These are phyloP conservation scores for Parascotia fuliginaria DNA, from an alignment of 2,888 invertebrate species.

Conservation along the genomic window DNA sequence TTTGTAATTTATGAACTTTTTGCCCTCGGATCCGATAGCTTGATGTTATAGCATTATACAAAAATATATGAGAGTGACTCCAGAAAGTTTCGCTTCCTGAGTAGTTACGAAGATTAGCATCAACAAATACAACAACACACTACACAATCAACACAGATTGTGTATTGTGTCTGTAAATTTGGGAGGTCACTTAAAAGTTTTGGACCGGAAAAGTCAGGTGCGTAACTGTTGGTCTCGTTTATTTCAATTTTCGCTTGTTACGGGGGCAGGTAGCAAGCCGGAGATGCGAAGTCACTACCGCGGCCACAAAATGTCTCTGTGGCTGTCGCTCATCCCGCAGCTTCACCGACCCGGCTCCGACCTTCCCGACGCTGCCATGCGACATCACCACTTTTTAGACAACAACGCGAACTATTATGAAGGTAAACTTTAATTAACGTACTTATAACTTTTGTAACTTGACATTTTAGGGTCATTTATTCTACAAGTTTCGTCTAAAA, in stretches of 20 bases:
- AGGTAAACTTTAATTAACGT: conserved; percentile 75
- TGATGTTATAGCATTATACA: conserved; percentile 18
- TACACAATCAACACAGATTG: conserved; percentile 28
- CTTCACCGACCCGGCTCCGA: conserved; percentile 93
- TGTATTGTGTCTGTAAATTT: conserved; percentile 33
- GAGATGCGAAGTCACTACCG: conserved; percentile 96
- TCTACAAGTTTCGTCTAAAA: too few species aligned
- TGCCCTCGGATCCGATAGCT: conserved; percentile 18
- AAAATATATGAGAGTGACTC: conserved; percentile 15
- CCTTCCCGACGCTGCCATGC: conserved; percentile 92
- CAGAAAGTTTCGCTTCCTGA: conserved; percentile 20
- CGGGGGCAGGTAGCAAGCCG: conserved; percentile 87
- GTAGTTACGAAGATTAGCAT: conserved; percentile 25
- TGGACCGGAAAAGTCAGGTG: conserved; percentile 41
- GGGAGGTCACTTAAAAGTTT: conserved; percentile 60
- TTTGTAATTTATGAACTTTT: conserved; percentile 22
- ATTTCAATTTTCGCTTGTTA: conserved; percentile 57
- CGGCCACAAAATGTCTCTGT: conserved; percentile 96
- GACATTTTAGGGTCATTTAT: too few species aligned
- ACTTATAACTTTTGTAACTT: too few species aligned
- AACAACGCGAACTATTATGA: conserved; percentile 92
- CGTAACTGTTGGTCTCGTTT: conserved; percentile 49
- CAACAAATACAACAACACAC: conserved; percentile 25
- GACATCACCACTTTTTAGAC: conserved; percentile 94
- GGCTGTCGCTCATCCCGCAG: conserved; percentile 96